Conservation (phyloP, 2,113 vertebrate genomes). For the Tamias sibiricus region DNA sequence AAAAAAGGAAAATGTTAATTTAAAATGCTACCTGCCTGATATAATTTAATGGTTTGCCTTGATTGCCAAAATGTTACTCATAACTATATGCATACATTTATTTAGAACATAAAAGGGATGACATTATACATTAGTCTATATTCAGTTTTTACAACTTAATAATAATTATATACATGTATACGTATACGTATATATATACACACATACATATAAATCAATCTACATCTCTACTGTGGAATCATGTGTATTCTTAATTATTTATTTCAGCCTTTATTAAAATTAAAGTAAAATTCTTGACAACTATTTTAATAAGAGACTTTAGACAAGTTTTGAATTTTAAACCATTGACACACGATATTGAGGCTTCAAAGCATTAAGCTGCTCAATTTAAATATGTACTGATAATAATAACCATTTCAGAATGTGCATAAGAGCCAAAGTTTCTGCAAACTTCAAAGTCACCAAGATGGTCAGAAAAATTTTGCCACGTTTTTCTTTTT, state of each 20-base stretch:
- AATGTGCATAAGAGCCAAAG: background rate
- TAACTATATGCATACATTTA: background rate
- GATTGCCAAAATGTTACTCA: background rate
- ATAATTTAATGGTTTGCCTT: background rate
- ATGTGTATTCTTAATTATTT: background rate
- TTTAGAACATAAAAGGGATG: background rate
- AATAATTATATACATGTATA: background rate
- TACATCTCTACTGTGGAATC: background rate
- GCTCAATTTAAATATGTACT: background rate
- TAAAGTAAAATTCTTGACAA: conserved; percentile 26
- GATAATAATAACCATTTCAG: background rate
- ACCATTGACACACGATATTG: background rate
- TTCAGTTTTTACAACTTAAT: background rate
- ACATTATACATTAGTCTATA: background rate
- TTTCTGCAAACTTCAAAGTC: background rate
- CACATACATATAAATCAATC: background rate
- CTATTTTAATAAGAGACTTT: conserved; percentile 1
- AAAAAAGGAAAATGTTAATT: background rate
- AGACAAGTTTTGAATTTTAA: background rate
- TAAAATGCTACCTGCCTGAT: background rate
- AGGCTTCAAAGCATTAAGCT: background rate
- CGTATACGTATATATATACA: no score
- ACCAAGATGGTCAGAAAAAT: background rate
- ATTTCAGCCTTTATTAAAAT: conserved; percentile 41
- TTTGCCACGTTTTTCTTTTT: background rate